A percentile compares a stretch with the other conserved stretches of the same genome.
phyloP scores from a whole-genome alignment of 92 coral and sea anemone species.

The Montipora capitata region DNA sequence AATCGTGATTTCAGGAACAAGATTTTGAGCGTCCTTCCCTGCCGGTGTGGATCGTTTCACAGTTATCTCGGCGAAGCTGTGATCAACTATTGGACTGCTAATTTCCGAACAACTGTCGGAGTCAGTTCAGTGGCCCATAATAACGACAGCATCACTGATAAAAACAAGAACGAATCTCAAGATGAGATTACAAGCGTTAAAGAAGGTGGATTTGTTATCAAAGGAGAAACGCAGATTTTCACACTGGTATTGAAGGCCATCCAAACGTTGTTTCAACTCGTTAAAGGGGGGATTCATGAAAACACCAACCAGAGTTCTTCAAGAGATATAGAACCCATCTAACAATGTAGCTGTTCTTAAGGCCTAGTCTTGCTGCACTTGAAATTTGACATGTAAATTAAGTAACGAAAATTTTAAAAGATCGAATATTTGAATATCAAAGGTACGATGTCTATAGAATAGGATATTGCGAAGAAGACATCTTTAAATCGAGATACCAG shows the following conservation, averaged over 20 bases:
- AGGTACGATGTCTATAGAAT: too few species aligned
- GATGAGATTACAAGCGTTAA: not conserved
- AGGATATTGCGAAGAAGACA: too few species aligned
- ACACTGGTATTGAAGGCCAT: not conserved
- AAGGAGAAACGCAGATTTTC: not conserved
- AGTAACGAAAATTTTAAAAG: too few species aligned
- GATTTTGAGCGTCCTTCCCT: slow-evolving; percentile 85
- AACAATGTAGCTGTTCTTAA: too few species aligned
- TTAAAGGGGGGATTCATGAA: not conserved
- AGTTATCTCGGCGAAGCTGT: slow-evolving; percentile 45
- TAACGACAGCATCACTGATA: slow-evolving; percentile 3
- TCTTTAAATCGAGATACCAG: too few species aligned
- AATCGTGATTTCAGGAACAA: slow-evolving; percentile 88
- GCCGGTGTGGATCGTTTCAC: slow-evolving; percentile 41
- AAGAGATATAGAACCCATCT: not conserved
- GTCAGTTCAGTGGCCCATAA: not conserved
- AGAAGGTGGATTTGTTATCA: too few species aligned
- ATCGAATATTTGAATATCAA: too few species aligned
- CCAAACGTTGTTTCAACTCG: not conserved
- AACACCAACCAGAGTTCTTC: not conserved
- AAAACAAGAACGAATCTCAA: not conserved
- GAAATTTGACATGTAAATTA: too few species aligned
- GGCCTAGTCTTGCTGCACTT: not conserved
- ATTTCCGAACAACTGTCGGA: slow-evolving; percentile 60
- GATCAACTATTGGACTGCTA: slow-evolving; percentile 80